Evolutionary conservation across 2,888 invertebrate species (phyloP).

Genomic region (Merodon equestris): DNA sequence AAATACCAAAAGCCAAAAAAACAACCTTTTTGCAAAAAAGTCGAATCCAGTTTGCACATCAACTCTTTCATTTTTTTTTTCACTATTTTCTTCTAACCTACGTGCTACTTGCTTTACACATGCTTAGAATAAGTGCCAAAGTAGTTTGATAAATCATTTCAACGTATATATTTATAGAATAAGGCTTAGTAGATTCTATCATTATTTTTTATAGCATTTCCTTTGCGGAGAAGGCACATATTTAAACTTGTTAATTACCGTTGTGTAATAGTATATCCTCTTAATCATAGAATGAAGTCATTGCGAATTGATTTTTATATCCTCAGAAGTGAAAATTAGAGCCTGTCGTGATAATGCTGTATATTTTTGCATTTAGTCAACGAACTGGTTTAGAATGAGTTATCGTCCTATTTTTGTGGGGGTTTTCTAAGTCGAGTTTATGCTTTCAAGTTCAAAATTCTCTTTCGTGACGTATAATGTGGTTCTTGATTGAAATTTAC

Average conservation of each 20-base stretch:
- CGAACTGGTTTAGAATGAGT: conserved; percentile 24
- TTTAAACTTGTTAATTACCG: neutral
- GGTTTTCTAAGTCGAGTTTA: no score
- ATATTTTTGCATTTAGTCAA: neutral
- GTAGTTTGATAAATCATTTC: neutral
- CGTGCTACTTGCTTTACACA: neutral
- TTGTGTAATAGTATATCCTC: neutral
- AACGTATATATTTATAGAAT: no score
- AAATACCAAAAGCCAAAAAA: neutral
- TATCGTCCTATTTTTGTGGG: neutral
- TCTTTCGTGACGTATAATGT: no score
- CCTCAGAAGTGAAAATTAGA: neutral
- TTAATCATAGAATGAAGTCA: neutral
- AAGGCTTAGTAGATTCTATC: no score
- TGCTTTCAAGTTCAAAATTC: no score
- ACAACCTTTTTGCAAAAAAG: neutral
- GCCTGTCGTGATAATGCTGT: neutral
- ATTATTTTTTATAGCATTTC: no score
- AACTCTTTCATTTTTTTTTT: conserved; percentile 2
- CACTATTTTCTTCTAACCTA: neutral
- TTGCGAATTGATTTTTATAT: conserved; percentile 6
- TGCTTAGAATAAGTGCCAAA: neutral
- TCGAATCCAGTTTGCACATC: conserved; percentile 13
- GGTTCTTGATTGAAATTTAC: no score
- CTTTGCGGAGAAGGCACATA: neutral